phyloP scores from a whole-genome alignment of 2,797 vertebrate genomes.

The Loriculus beryllinus region DNA sequence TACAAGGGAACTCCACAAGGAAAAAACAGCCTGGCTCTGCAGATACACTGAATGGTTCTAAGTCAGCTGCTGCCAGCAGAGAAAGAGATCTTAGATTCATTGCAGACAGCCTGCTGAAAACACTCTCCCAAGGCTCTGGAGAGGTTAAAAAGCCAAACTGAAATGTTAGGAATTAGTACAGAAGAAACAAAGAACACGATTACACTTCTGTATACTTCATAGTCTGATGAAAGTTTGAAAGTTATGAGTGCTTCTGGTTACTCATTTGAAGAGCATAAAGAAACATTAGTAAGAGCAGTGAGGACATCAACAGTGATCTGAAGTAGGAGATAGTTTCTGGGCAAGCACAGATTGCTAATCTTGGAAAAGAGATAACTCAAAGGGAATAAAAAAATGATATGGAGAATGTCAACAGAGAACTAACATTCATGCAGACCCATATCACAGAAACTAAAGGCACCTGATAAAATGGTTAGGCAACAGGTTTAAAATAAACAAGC shows the following conservation, averaged over 20 bases:
- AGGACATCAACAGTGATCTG: not conserved
- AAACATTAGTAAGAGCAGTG: not conserved
- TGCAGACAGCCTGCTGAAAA: not conserved
- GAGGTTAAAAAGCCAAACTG: slow-evolving; percentile 27
- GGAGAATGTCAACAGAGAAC: slow-evolving; percentile 16
- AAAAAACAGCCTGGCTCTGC: not conserved
- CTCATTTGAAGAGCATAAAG: not conserved
- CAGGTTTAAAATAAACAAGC: slow-evolving; percentile 25
- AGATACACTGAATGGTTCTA: not conserved
- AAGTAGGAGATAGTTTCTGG: slow-evolving; percentile 24
- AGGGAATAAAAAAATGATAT: not conserved
- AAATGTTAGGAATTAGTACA: slow-evolving; percentile 41
- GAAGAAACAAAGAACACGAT: slow-evolving; percentile 21
- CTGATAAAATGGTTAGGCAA: slow-evolving; percentile 15
- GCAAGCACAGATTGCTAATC: not conserved
- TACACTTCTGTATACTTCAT: not conserved
- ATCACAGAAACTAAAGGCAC: slow-evolving; percentile 13
- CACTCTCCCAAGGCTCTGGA: not conserved
- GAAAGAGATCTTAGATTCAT: not conserved
- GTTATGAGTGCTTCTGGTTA: slow-evolving; percentile 1
- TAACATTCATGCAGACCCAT: not conserved
- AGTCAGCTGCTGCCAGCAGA: not conserved
- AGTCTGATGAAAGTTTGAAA: slow-evolving; percentile 8
- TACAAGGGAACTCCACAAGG: not conserved
- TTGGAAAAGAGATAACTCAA: not conserved